Evolutionary conservation across 2,113 vertebrate species (phyloP), one percentile per base, ranked within the genome.

Genomic region (Hemichromis elongatus): DNA sequence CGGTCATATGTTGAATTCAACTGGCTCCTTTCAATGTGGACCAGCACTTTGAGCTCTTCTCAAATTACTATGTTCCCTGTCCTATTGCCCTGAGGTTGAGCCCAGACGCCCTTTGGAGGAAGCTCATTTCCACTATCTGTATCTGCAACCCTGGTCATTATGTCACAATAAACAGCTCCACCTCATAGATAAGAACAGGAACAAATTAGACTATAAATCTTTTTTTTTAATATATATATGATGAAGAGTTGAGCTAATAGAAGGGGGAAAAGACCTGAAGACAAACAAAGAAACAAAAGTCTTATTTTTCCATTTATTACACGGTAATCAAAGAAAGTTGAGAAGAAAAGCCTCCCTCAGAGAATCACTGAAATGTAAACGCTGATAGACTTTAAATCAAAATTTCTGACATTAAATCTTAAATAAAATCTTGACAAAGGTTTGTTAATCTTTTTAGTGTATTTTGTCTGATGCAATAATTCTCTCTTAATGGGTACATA

Each of bases 271-370:
- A 28, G 24, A 28, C 21, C 14, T 19, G 68, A 28, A 73, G 42
- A 16, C 9, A 73, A 19, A 26, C 40, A 70, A 70, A 18, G 0
- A 16, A 18, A 10, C 63, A 45, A 68, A 42, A 70, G 5, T 45
- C 5, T 70, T 26, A 0, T 19, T 24, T 16, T 47, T 18, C 1
- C 21, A 26, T 70, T 50, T 18, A 19, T 70, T 5, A 24, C 0
- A 45, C 10, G 40, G 10, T 10, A 47, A 16, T 42, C 7, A 21
- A 66, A 66, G 35, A 13, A 42, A 68, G 21, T 18, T 14, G 5
- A 45, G 40, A 45, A 12, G 24, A 45, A 45, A 45, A 70, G n/a
- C 26, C 68, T 75, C 42, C 1, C 14, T 19, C 68, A 50, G 24
- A 19, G 18, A 52, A 33, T 13, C 18, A 19, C 1, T 50, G 9